Conservation (phyloP, 23 tunicate genomes). For the Styela plicata region DNA sequence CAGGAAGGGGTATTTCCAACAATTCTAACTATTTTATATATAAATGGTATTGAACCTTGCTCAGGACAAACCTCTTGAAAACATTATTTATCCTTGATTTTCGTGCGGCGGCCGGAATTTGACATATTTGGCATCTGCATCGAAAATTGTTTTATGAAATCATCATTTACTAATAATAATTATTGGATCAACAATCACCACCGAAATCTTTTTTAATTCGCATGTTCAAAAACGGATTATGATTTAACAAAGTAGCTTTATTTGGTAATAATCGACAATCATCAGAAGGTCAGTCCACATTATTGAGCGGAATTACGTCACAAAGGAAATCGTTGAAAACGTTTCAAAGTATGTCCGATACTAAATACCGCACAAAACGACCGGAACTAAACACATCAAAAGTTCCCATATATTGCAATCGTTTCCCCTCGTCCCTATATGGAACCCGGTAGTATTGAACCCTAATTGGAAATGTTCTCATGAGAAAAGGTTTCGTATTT, state of each 20-base stretch:
- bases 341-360: background rate
- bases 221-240: background rate
- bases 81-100: too few relatives aligned
- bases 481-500: background rate
- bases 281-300: background rate
- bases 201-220: background rate
- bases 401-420: background rate
- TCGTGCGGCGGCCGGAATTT: too few relatives aligned
- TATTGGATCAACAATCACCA: too few relatives aligned
- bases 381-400: background rate
- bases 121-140: too few relatives aligned
- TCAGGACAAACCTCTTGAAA: too few relatives aligned
- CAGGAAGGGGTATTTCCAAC: too few relatives aligned
- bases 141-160: too few relatives aligned
- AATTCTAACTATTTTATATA: too few relatives aligned
- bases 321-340: background rate
- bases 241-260: background rate
- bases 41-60: too few relatives aligned
- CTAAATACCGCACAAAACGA: background rate
- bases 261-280: background rate
- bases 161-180: too few relatives aligned
- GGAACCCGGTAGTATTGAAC: background rate
- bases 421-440: background rate
- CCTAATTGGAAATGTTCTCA: background rate
- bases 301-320: background rate